phyloP scores from a whole-genome alignment of 2,797 vertebrate species.

The Helostoma temminkii region DNA sequence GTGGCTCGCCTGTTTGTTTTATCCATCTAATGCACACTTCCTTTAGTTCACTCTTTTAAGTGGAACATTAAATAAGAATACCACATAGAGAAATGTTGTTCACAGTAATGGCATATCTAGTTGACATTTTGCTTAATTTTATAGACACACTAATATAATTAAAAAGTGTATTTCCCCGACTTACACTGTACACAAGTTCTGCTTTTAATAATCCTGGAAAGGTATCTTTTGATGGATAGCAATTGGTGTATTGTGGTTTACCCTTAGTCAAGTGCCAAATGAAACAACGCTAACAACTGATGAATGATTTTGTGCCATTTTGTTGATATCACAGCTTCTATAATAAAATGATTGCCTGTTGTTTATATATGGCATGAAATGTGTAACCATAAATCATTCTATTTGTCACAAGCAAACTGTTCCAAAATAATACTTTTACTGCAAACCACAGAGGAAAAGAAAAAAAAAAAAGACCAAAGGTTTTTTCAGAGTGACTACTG shows the following conservation, averaged over 20 bases:
- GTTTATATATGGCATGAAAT: constrained; percentile 68
- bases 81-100: constrained; percentile 41
- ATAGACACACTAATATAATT: constrained; percentile 40
- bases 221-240: constrained; percentile 56
- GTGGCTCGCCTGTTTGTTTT: constrained; percentile 86
- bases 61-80: constrained; percentile 51
- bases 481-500: constrained; percentile 59
- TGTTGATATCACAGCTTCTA: constrained; percentile 60
- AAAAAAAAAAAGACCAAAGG: constrained; percentile 16
- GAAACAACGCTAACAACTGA: constrained; percentile 63
- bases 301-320: constrained; percentile 56
- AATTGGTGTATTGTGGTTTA: constrained; percentile 61
- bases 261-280: constrained; percentile 47
- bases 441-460: constrained; percentile 55
- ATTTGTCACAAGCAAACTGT: constrained; percentile 67
- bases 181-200: constrained; percentile 22
- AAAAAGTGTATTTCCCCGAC: constrained; percentile 20
- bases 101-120: constrained; percentile 34
- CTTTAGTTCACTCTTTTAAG: constrained; percentile 76
- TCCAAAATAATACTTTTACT: constrained; percentile 70
- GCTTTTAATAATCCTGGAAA: constrained; percentile 34
- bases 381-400: constrained; percentile 70
- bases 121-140: constrained; percentile 19
- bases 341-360: constrained; percentile 69
- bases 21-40: constrained; percentile 87